phyloP scores from a whole-genome alignment of 1,140 invertebrate species.

The Hyles euphorbiae region DNA sequence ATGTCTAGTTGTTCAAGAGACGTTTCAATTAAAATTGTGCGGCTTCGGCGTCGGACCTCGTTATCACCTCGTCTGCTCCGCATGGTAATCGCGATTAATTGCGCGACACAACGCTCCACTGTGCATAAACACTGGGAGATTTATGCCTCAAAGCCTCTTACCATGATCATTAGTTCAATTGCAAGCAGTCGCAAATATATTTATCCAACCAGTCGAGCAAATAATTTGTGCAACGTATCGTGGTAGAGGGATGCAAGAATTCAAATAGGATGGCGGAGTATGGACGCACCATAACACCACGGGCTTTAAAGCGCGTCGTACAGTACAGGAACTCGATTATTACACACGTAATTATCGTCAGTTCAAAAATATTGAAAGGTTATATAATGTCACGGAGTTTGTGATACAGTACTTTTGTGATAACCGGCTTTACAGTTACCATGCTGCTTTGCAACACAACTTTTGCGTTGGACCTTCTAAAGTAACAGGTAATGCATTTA shows the following conservation, averaged over 20 bases:
- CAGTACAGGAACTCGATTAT: too few species aligned
- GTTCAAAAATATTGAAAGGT: too few species aligned
- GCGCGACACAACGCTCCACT: slow-evolving; percentile 14
- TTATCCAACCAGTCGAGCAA: too few species aligned
- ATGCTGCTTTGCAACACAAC: slow-evolving; percentile 3
- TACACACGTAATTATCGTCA: too few species aligned
- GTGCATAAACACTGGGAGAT: slow-evolving; percentile 15
- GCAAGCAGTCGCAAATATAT: too few species aligned
- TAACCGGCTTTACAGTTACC: slow-evolving; percentile 1
- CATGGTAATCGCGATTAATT: slow-evolving; percentile 38
- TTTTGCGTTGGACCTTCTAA: slow-evolving; percentile 21
- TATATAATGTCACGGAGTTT: neutral
- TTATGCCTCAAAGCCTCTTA: slow-evolving; percentile 8
- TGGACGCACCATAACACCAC: too few species aligned
- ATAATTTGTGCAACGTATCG: too few species aligned
- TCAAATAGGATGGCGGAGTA: too few species aligned
- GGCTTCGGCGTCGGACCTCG: slow-evolving; percentile 14
- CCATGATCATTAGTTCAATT: neutral
- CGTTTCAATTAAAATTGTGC: slow-evolving; percentile 37
- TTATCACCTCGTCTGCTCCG: slow-evolving; percentile 31
- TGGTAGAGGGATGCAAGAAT: too few species aligned
- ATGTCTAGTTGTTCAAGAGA: slow-evolving; percentile 21
- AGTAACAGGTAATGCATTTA: slow-evolving; percentile 20
- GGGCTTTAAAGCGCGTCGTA: too few species aligned
- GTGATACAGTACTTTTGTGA: slow-evolving; percentile 3